phyloP scores from a whole-genome alignment of 2,113 vertebrate genomes.

The Pterocles gutturalis region DNA sequence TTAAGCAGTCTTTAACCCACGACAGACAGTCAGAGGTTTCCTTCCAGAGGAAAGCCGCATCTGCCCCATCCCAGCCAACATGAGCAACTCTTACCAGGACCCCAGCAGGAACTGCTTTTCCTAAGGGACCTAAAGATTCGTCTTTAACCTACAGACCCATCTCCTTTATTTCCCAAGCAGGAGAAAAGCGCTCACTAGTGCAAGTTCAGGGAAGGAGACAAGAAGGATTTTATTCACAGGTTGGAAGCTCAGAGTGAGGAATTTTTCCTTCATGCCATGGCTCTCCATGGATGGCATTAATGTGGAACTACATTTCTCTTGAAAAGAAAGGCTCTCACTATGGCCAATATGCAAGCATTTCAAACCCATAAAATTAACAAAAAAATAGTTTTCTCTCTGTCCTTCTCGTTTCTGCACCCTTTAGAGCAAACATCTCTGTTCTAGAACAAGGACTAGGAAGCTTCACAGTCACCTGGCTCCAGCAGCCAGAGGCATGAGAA shows the following conservation, averaged over 20 bases:
- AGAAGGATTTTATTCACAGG: neutral
- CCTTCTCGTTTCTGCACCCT: neutral
- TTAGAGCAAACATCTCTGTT: neutral
- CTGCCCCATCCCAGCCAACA: neutral
- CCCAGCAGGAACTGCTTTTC: neutral
- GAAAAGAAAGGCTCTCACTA: neutral
- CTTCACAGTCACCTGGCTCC: neutral
- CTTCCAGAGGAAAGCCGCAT: neutral
- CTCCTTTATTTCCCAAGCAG: neutral
- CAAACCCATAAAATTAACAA: neutral
- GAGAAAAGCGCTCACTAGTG: neutral
- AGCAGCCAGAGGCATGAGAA: neutral
- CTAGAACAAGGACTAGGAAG: neutral
- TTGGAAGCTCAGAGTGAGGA: neutral
- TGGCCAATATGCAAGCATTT: neutral
- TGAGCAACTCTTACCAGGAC: neutral
- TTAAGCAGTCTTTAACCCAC: too few relatives aligned
- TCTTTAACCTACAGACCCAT: neutral
- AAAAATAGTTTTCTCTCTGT: neutral
- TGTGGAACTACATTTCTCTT: neutral
- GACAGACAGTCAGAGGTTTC: neutral
- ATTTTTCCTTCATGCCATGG: neutral
- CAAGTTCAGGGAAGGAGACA: accelerated
- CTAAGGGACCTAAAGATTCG: neutral
- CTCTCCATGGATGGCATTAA: neutral